A percentile compares a stretch with the other conserved stretches of the same genome.
phyloP scores from a whole-genome alignment of 2,113 vertebrate species.

The Notechis scutatus region DNA sequence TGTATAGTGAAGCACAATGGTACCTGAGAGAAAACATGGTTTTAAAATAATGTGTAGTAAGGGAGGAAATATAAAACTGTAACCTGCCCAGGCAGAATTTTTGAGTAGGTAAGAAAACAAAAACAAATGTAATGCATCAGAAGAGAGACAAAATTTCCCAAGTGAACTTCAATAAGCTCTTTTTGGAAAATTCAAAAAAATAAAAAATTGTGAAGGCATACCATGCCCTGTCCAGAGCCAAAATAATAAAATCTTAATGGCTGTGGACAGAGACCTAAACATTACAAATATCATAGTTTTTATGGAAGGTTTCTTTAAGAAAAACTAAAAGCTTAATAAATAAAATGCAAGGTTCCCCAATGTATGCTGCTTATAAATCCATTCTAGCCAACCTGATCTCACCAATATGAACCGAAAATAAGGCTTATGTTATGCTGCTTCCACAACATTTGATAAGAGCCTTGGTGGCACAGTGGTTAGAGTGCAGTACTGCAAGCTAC shows the following conservation, averaged over 20 bases:
- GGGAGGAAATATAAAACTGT: neutral
- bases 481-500: too few relatives aligned
- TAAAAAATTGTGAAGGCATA: neutral
- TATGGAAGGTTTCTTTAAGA: neutral
- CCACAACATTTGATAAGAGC: neutral
- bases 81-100: neutral
- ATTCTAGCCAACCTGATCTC: neutral
- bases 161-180: neutral
- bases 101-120: neutral
- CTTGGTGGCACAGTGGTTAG: too few relatives aligned
- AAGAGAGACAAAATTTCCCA: neutral
- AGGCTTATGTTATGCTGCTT: neutral
- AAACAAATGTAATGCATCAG: neutral
- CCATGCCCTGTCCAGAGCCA: neutral
- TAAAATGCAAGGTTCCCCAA: neutral
- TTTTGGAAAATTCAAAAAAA: neutral
- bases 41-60: neutral
- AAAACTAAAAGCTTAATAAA: constrained; percentile 13
- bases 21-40: neutral
- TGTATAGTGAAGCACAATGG: neutral
- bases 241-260: neutral
- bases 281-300: neutral
- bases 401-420: neutral
- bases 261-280: neutral
- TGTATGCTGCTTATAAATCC: neutral